Percentiles rank a stretch among this genome's conserved stretches.
These are phyloP conservation scores for Tenthredo distinguenda DNA, from an alignment of 2,888 invertebrate species.

Conservation along the genomic window DNA sequence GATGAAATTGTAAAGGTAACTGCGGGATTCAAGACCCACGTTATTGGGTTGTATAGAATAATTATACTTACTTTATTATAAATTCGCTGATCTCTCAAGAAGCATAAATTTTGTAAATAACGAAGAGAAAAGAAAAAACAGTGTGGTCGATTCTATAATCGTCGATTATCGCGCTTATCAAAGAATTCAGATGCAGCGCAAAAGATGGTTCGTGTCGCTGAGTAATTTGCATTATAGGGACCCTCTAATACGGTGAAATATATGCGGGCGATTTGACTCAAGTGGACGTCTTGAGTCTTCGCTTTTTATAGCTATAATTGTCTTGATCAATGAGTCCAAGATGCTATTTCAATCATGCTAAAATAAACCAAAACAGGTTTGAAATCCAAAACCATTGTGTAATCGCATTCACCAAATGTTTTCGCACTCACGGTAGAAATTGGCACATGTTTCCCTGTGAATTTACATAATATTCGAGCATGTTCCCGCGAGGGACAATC, in stretches of 20 bases:
- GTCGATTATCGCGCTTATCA: background rate
- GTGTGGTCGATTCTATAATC: background rate
- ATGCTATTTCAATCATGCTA: background rate
- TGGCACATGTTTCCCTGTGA: background rate
- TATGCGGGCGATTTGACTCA: background rate
- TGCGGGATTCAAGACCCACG: background rate
- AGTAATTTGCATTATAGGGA: background rate
- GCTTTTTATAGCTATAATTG: background rate
- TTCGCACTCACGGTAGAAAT: background rate
- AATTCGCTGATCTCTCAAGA: slow-evolving; percentile 30
- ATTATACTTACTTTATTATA: slow-evolving; percentile 18
- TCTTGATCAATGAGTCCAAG: background rate
- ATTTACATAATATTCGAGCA: background rate
- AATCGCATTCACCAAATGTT: background rate
- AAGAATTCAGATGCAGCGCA: background rate
- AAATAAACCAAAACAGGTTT: background rate
- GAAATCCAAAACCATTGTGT: background rate
- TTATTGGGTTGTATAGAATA: slow-evolving; percentile 23
- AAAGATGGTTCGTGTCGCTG: background rate
- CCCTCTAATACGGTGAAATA: slow-evolving; percentile 2
- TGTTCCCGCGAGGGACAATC: background rate
- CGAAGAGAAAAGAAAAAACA: background rate
- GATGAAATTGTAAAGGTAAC: slow-evolving; percentile 21
- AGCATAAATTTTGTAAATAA: slow-evolving; percentile 29
- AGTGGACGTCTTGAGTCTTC: background rate